Base-by-base conservation (phyloP, 2,113 vertebrate species). In the Amblyopsis rosae region DNA sequence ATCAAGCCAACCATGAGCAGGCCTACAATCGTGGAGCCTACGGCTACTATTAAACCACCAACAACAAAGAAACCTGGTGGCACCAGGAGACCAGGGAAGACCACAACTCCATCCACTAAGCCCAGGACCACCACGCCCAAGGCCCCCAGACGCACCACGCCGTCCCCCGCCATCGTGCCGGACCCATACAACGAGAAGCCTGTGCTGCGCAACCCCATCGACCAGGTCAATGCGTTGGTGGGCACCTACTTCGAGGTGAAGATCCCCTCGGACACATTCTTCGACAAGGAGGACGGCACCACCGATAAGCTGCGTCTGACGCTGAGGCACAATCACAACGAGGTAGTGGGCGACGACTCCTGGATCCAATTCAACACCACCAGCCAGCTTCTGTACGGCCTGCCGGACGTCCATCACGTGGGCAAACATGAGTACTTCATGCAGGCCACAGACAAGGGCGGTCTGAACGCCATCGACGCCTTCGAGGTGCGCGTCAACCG, bases 281-380 rank as follows among this genome's bases (percentile, higher is more conserved):
- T 96, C 0, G 98, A 99, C 76, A 90, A 89, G 10, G 96, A 99
- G 45, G 98, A 99, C 10, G 98, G 96, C 55, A 96, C 96, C 15
- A 98, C 97, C 0, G 98, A 99, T 82, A 98, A 98, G 70, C 91
- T 99, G 54, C 94, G 95, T 68, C 89, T 99, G 15, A 95, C 95
- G 0, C 70, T 99, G 82, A 94, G 95, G 74, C 91, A 95, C 35
- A 94, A 95, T 73, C 92, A 95, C 63, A 94, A 94, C 58, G 95
- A 97, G 10, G 83, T 92, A 65, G 90, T 96, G 0, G 93, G 91
- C 1, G 96, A 97, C 60, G 93, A 90, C 16, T 96, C 95, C 0
- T 99, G 98, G 97, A 96, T 99, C 17, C 96, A 96, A 84, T 98
- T 99, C 79, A 98, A 99, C 79, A 96, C 94, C 86, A 97, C 97